Evolutionary conservation across 1,140 invertebrate species (phyloP).

Genomic region (Trichomalopsis sarcophagae): DNA sequence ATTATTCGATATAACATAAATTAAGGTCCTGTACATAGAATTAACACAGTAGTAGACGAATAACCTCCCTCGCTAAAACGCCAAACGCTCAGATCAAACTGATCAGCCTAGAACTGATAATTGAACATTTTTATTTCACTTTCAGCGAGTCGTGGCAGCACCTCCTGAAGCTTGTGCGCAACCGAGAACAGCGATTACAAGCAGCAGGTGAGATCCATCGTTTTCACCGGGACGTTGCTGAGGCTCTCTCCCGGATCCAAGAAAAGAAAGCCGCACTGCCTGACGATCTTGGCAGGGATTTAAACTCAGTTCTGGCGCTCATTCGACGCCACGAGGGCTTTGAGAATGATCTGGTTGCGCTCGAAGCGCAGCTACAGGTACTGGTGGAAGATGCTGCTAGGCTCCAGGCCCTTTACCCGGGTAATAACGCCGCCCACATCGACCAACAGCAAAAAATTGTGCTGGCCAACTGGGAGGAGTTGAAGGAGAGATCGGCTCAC

Average conservation of each 20-base stretch:
- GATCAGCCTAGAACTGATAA: neutral
- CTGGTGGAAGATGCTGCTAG: constrained; percentile 93
- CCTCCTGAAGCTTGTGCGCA: constrained; percentile 89
- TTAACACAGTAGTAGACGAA: constrained; percentile 10
- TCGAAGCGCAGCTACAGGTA: constrained; percentile 94
- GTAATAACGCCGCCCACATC: constrained; percentile 93
- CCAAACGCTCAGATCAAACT: neutral
- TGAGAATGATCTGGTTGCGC: constrained; percentile 94
- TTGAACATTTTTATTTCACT: neutral
- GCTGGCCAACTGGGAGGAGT: constrained; percentile 88
- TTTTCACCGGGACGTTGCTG: constrained; percentile 96
- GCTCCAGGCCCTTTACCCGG: constrained; percentile 92
- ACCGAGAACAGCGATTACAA: constrained; percentile 88
- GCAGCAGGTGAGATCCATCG: constrained; percentile 97
- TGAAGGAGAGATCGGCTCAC: constrained; percentile 88
- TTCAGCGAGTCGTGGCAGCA: constrained; percentile 89
- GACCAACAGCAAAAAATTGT: constrained; percentile 89
- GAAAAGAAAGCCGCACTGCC: constrained; percentile 90
- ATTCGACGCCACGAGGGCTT: constrained; percentile 94
- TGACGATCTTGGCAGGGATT: constrained; percentile 89
- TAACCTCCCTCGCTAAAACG: neutral
- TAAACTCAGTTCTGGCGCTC: constrained; percentile 89
- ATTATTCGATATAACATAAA: neutral
- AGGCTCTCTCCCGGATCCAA: constrained; percentile 92
- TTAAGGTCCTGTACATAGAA: constrained; percentile 33